Evolutionary conservation across 2,797 vertebrate species (phyloP).

Genomic region (Podarcis siculus): DNA sequence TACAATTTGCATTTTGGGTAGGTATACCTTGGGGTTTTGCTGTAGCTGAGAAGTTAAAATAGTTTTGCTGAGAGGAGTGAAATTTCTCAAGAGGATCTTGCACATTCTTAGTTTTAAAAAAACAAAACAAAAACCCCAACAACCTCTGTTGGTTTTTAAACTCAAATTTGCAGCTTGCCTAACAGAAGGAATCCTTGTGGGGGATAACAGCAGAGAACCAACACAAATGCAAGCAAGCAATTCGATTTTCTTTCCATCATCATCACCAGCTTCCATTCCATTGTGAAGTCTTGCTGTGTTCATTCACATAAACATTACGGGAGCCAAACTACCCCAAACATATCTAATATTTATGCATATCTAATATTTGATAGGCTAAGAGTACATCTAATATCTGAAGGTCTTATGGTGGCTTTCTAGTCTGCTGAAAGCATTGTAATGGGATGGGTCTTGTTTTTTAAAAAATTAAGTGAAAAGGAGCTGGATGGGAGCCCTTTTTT

Average conservation of each 20-base stretch:
- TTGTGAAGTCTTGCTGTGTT: constrained; percentile 36
- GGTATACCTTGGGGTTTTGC: neutral
- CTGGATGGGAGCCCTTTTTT: neutral
- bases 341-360: constrained; percentile 15
- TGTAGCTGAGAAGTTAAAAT: neutral
- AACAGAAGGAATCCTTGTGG: neutral
- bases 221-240: constrained; percentile 16
- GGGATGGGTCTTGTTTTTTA: neutral
- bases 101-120: constrained; percentile 6
- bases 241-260: constrained; percentile 22
- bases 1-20: neutral
- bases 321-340: neutral
- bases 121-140: too few relatives aligned
- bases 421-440: constrained; percentile 6
- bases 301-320: constrained; percentile 1
- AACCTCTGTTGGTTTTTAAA: constrained; percentile 18
- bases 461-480: neutral
- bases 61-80: neutral
- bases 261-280: neutral
- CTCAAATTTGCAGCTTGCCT: constrained; percentile 28
- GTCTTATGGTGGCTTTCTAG: neutral
- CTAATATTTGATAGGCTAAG: constrained; percentile 14
- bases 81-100: neutral
- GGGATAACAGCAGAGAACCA: constrained; percentile 10
- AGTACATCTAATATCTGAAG: constrained; percentile 4